Evolutionary conservation across 1,140 invertebrate genomes (phyloP).

Genomic region (Oryctes rhinoceros): DNA sequence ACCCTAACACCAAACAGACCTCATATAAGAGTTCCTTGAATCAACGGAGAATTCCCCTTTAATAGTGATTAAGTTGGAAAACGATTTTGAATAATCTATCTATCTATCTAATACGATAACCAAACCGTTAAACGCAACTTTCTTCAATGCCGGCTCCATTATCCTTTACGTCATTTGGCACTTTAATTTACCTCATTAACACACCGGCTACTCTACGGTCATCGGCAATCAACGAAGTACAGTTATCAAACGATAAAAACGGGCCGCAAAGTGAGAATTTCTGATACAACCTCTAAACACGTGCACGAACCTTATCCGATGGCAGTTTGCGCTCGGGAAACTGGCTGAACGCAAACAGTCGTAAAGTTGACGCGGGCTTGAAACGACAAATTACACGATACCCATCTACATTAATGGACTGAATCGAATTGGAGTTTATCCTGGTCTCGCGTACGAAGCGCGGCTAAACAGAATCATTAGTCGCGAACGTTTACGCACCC

Average conservation of each 20-base stretch:
- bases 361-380: neutral
- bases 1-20: too few relatives aligned
- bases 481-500: neutral
- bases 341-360: neutral
- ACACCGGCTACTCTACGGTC: neutral
- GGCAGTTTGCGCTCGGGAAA: neutral
- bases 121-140: too few relatives aligned
- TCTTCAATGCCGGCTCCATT: too few relatives aligned
- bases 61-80: too few relatives aligned
- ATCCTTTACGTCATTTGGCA: neutral
- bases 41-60: too few relatives aligned
- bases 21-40: too few relatives aligned
- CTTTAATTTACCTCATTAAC: neutral
- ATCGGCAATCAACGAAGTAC: neutral
- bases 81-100: too few relatives aligned
- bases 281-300: neutral
- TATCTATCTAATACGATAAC: too few relatives aligned
- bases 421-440: conserved; percentile 26
- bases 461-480: neutral
- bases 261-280: neutral
- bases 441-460: neutral
- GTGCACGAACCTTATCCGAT: neutral
- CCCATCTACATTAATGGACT: conserved; percentile 25
- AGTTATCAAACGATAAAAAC: neutral
- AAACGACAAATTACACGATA: conserved; percentile 22